Percentiles rank a stretch among this genome's conserved stretches.
These are phyloP conservation scores for Drosophila sucinea DNA, from an alignment of 1,140 invertebrate genomes.

Conservation along the genomic window DNA sequence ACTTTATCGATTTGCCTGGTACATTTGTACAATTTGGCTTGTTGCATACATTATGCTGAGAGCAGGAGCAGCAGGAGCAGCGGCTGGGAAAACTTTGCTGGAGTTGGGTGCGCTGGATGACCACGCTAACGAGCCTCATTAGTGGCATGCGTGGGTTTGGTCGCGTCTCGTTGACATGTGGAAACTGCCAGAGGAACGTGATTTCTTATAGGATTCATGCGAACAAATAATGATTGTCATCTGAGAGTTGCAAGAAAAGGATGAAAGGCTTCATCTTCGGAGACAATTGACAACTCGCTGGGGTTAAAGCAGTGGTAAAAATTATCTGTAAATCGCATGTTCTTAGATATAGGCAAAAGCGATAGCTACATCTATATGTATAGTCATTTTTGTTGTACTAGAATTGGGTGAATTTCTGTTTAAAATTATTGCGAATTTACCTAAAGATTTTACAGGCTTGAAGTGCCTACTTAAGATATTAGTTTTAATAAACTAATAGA, in stretches of 20 bases:
- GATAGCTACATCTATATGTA: too few relatives aligned
- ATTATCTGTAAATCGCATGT: not conserved
- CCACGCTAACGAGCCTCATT: slow-evolving; percentile 80
- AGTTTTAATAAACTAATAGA: too few relatives aligned
- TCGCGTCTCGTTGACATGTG: slow-evolving; percentile 60
- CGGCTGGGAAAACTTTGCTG: not conserved
- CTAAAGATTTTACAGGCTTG: too few relatives aligned
- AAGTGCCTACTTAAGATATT: too few relatives aligned
- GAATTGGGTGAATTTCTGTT: too few relatives aligned
- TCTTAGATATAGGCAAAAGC: not conserved
- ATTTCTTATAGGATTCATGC: slow-evolving; percentile 56
- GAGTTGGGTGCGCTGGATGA: slow-evolving; percentile 35
- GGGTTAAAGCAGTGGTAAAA: not conserved
- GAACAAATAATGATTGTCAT: slow-evolving; percentile 48
- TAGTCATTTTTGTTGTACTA: too few relatives aligned
- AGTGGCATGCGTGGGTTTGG: slow-evolving; percentile 75
- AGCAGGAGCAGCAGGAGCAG: slow-evolving; percentile 1
- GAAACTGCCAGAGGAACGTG: slow-evolving; percentile 50
- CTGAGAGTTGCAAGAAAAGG: not conserved
- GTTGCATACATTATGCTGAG: slow-evolving; percentile 68
- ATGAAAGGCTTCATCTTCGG: slow-evolving; percentile 1
- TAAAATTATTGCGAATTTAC: too few relatives aligned
- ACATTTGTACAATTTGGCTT: slow-evolving; percentile 75
- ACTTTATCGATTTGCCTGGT: slow-evolving; percentile 78
- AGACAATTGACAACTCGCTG: not conserved